Evolutionary conservation across 2,888 invertebrate genomes (phyloP), one percentile per base, ranked within the genome.

Genomic region (Eucera pruinosa): DNA sequence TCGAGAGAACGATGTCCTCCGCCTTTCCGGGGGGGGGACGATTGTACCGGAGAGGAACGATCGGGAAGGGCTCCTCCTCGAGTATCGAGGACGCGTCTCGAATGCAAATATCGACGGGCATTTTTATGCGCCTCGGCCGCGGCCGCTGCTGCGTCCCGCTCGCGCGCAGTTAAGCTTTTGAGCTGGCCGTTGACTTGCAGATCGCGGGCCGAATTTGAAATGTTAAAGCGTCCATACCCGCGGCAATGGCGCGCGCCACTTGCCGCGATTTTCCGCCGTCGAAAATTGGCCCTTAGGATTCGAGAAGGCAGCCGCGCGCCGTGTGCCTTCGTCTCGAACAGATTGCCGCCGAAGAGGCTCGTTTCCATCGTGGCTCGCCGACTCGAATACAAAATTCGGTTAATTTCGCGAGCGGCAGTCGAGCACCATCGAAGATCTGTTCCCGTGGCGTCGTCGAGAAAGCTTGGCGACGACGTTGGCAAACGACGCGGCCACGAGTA

Each of bases 141-240:
- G n/a, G n/a, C 45, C 80, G 71, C 52, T 20, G 67, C n/a, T n/a
- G n/a, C 41, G 69, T 58, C 67, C n/a, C n/a, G 41, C 39, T 58
- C 11, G 80, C 61, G 61, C 57, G n/a, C 72, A 54, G 81, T 64
- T 83, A 83, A 83, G 84, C 82, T 68, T 83, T 78, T 61, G 74
- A 83, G 81, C 54, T 39, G 33, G 9, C 18, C 60, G 78, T 83
- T 83, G 82, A 83, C 82, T 83, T 81, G 84, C 77, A 83, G 77
- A 83, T 83, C 69, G 70, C 66, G 43, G 66, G 68, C 67, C 66
- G 74, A 83, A 80, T 83, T 77, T 78, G 64, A 77, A 80, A 83
- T 80, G 57, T 70, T 78, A 81, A 84, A 84, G 70, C 70, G 70
- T 43, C 61, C 64, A 61, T 36, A 72, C n/a, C n/a, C n/a, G n/a